Base-by-base conservation (phyloP, 2,888 invertebrate species). In the Merodon equestris region DNA sequence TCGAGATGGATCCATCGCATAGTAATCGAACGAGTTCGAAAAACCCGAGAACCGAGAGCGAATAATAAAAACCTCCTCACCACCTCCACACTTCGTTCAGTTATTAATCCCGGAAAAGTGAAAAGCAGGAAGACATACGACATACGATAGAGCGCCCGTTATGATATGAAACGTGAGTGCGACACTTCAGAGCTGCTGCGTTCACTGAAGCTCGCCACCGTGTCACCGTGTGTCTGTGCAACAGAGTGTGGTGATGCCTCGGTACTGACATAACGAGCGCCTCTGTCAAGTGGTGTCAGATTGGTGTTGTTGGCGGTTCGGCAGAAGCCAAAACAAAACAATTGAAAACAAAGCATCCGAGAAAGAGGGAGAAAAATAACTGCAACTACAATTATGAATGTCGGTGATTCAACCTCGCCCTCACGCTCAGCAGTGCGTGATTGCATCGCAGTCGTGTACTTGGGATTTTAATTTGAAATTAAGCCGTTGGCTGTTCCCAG, bases 391-490 rank as follows among this genome's bases (percentile, higher is more conserved):
- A 27, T 27, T 27, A 27, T 27, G 27, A 27, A 27, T 27, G 27
- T 27, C 27, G 27, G 27, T 27, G 27, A 27, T 27, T 7, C 7
- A 7, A 27, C 7, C 27, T 7, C 27, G 27, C 7, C 27, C 27
- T 27, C 27, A 27, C 19, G 48, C 44, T 12, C 19, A 50, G 48
- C 53, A 76, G 58, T 64, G 64, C 64, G 60, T 76, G 64, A 71
- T 66, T 71, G 71, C 51, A 14, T 13, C 27, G 27, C 7, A 27
- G 27, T 4, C 27, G 27, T 27, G 66, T 71, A 60, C 76, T 71
- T 51, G 10, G 56, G 66, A 66, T 71, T 76, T 76, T 76, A 71
- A 76, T 76, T 71, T 76, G 27, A 60, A 71, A 64, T 70, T 71
- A 71, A 50, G 50, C 71, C 57, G 53, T 60, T 54, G 17, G 51